Evolutionary conservation across 2,113 vertebrate genomes (phyloP).

Genomic region (Malurus alboscapulatus): DNA sequence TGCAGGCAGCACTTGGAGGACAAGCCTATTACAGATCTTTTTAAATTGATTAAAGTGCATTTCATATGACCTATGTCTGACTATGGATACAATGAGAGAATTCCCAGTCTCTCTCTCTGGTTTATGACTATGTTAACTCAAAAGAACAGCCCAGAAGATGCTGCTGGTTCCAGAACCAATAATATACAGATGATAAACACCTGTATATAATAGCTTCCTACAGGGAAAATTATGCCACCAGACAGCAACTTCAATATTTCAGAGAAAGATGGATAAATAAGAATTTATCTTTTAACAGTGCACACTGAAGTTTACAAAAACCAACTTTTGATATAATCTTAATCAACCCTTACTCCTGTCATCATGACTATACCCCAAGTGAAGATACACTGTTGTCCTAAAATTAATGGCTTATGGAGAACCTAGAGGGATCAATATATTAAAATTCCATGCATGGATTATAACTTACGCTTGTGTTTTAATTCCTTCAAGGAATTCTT

Average conservation of each 20-base stretch:
- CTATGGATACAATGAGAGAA: not conserved
- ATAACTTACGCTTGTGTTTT: conserved; percentile 72
- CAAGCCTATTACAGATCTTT: not conserved
- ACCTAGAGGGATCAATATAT: not conserved
- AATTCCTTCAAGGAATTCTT: conserved; percentile 73
- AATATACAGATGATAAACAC: not conserved
- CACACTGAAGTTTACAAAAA: not conserved
- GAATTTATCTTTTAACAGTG: not conserved
- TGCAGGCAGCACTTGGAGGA: accelerated
- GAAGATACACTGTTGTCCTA: not conserved
- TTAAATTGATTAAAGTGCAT: not conserved
- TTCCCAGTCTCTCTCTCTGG: not conserved
- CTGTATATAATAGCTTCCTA: not conserved
- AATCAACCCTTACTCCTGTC: not conserved
- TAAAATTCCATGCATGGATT: not conserved
- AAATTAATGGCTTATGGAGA: not conserved
- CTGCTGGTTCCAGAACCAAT: not conserved
- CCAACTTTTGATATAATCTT: not conserved
- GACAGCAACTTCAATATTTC: not conserved
- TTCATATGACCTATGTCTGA: not conserved
- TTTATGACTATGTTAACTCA: not conserved
- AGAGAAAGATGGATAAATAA: not conserved
- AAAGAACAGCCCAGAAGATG: not conserved
- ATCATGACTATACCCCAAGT: not conserved
- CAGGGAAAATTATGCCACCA: not conserved